These are phyloP conservation scores for Brachionus angularis DNA, from an alignment of 1,140 invertebrate species.

Conservation along the genomic window DNA sequence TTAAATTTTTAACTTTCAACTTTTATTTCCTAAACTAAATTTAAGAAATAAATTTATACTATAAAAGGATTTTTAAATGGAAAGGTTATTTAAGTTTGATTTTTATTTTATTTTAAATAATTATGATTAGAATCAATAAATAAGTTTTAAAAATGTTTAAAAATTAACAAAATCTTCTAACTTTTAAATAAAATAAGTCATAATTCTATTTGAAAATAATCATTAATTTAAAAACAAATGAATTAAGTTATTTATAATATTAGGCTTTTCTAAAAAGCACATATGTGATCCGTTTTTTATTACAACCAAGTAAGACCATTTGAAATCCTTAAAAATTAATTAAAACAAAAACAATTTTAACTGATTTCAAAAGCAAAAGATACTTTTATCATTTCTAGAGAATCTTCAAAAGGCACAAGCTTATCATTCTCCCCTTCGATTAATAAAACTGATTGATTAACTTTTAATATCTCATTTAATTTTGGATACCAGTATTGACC, in stretches of 20 bases:
- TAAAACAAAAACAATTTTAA: constrained; percentile 14
- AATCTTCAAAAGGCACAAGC: constrained; percentile 67
- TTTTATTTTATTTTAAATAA: too few relatives aligned
- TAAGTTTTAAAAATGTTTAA: too few relatives aligned
- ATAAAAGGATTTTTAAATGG: too few relatives aligned
- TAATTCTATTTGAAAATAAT: too few relatives aligned
- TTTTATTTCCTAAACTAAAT: too few relatives aligned
- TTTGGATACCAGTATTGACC: constrained; percentile 68
- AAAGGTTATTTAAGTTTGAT: too few relatives aligned
- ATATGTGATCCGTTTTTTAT: constrained; percentile 20
- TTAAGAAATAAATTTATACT: too few relatives aligned
- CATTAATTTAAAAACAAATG: constrained; percentile 12
- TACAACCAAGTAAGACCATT: neutral
- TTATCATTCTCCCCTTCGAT: constrained; percentile 69
- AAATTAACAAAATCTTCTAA: too few relatives aligned
- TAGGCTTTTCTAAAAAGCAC: constrained; percentile 11
- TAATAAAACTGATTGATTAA: constrained; percentile 67
- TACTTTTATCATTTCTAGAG: constrained; percentile 71
- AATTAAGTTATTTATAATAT: constrained; percentile 18
- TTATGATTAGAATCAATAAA: too few relatives aligned
- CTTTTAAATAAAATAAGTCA: too few relatives aligned
- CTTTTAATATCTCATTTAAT: constrained; percentile 67
- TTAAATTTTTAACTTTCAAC: too few relatives aligned
- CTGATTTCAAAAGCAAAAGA: too few relatives aligned
- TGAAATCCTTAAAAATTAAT: constrained; percentile 6